phyloP scores from a whole-genome alignment of 2,888 invertebrate genomes.

The Microdon myrmicae region DNA sequence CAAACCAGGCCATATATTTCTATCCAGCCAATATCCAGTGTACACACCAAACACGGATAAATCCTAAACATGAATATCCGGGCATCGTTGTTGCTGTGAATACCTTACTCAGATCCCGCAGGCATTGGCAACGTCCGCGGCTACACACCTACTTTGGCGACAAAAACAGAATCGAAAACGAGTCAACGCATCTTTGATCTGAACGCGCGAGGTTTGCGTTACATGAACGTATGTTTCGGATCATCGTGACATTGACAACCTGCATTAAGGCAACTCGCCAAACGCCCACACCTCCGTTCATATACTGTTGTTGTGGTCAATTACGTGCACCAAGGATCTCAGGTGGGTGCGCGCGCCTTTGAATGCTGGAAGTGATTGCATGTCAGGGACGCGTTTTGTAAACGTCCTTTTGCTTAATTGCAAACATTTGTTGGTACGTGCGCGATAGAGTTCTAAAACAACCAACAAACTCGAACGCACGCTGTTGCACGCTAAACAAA shows the following conservation, averaged over 20 bases:
- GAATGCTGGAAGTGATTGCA: constrained; percentile 45
- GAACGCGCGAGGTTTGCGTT: constrained; percentile 5
- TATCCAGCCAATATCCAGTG: too few relatives aligned
- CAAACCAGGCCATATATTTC: too few relatives aligned
- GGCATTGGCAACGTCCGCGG: too few relatives aligned
- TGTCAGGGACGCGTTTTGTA: constrained; percentile 49
- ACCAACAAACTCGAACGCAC: neutral
- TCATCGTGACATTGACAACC: constrained; percentile 36
- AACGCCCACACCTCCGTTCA: constrained; percentile 22
- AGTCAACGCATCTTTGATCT: constrained; percentile 46
- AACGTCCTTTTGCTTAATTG: constrained; percentile 48
- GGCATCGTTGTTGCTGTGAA: constrained; percentile 39
- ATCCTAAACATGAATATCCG: constrained; percentile 47
- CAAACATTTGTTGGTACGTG: constrained; percentile 40
- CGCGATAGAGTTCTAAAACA: too few relatives aligned
- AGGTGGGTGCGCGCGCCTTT: constrained; percentile 22
- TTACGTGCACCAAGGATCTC: constrained; percentile 29
- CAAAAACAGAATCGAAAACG: constrained; percentile 45
- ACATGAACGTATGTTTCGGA: constrained; percentile 13
- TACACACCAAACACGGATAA: too few relatives aligned
- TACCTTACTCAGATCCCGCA: constrained; percentile 31
- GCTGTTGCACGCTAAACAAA: constrained; percentile 5
- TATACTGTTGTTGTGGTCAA: constrained; percentile 7
- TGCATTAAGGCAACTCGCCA: constrained; percentile 20
- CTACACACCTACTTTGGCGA: constrained; percentile 47